A percentile compares a stretch with the other conserved stretches of the same genome.
These are phyloP conservation scores for Cosmorhoe ocellata DNA, from an alignment of 2,888 invertebrate genomes.

Conservation along the genomic window DNA sequence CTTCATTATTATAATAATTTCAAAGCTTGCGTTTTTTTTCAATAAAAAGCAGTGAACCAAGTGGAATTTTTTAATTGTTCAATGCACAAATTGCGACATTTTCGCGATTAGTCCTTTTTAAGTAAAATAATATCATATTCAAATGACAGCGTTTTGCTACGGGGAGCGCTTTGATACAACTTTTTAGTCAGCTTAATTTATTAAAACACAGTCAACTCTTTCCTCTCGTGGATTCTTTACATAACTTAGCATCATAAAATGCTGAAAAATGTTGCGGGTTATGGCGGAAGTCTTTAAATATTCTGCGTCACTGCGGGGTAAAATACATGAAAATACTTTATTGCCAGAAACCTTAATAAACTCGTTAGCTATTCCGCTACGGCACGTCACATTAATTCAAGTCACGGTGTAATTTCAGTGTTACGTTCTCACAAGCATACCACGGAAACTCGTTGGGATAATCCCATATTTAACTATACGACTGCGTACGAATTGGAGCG, in stretches of 20 bases:
- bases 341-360: conserved; percentile 32
- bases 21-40: neutral
- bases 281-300: conserved; percentile 11
- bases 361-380: conserved; percentile 34
- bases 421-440: conserved; percentile 23
- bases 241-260: conserved; percentile 20
- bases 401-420: conserved; percentile 33
- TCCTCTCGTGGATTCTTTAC: conserved; percentile 18
- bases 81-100: conserved; percentile 6
- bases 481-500: conserved; percentile 11
- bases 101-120: no score
- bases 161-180: neutral
- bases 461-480: conserved; percentile 6
- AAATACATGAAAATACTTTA: conserved; percentile 31
- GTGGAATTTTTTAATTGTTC: neutral
- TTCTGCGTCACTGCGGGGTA: conserved; percentile 16
- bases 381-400: conserved; percentile 35
- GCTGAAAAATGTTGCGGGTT: conserved; percentile 19
- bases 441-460: conserved; percentile 23
- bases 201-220: conserved; percentile 20
- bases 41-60: neutral
- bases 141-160: no score
- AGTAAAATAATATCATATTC: no score
- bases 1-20: conserved; percentile 18
- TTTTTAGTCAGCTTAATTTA: conserved; percentile 15